Base-by-base conservation (phyloP, 2,113 vertebrate species). In the Crotalus tigris region DNA sequence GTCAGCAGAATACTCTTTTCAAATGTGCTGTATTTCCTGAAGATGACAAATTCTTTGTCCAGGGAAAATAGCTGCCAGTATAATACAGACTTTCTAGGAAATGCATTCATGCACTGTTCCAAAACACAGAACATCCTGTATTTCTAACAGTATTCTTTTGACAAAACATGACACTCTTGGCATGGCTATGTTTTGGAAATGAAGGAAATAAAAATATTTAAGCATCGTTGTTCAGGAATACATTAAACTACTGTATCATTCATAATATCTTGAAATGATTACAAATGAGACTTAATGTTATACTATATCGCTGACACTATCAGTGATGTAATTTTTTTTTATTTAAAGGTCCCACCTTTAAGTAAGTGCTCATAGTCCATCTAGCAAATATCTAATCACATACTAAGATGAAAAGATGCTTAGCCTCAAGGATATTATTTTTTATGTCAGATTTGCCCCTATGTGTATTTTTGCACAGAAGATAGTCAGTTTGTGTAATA, bases 1-100 rank as follows among this genome's bases (percentile, higher is more conserved):
- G 94, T 96, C 90, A 95, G 95, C 94, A 95, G 75, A 64, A 93
- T 57, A 69, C 64, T 94, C 94, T 87, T 93, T 94, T 90, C 92
- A 86, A 96, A 93, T 86, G 58, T 89, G 53, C 13, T 91, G 51
- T 46, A 57, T 94, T 94, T 96, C 93, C 94, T 95, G 93, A 59
- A 93, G 91, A 51, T 86, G 58, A 21, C 33, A 94, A 85, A 12
- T 87, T 64, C 69, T 92, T 93, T 91, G 59, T 64, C 89, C 12
- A 33, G 53, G 33, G 93, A 53, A 91, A 23, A 10, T 54, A 90
- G 7, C 26, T 90, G 81, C 51, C 51, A 88, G 39, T 26, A 64
- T 92, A 44, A 58, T 58, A 46, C 64, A 64, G 5, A 19, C 75
- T 94, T 90, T 89, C 88, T 91, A 53, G 33, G 46, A 3, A 86